Evolutionary conservation across 2,113 vertebrate species (phyloP).

Genomic region (Trichomycterus rosablanca): DNA sequence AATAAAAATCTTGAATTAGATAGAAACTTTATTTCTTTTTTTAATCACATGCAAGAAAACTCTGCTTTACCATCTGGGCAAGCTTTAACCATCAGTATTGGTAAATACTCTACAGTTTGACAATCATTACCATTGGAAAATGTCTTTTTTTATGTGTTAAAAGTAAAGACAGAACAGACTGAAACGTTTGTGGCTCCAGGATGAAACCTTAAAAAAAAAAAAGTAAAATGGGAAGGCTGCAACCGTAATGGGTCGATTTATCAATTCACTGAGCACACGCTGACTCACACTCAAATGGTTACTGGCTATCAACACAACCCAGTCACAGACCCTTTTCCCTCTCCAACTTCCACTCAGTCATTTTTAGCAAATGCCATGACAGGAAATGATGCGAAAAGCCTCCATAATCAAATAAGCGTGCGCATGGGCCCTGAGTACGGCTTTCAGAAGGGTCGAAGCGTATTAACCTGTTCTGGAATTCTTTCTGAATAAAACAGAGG

Average conservation of each 20-base stretch:
- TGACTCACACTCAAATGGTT: not conserved
- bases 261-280: not conserved
- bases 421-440: slow-evolving; percentile 24
- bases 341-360: not conserved
- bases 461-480: slow-evolving; percentile 45
- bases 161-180: too few species aligned
- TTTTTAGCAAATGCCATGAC: slow-evolving; percentile 15
- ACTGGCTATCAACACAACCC: not conserved
- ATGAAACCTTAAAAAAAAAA: too few species aligned
- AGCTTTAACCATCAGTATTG: too few species aligned
- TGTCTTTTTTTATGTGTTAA: too few species aligned
- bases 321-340: not conserved
- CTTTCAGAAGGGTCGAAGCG: slow-evolving; percentile 26
- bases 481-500: slow-evolving; percentile 30
- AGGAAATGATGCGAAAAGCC: slow-evolving; percentile 32
- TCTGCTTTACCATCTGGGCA: too few species aligned
- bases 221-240: not conserved
- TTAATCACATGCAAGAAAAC: too few species aligned
- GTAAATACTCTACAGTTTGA: too few species aligned
- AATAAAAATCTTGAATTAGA: too few species aligned
- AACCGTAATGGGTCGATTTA: not conserved
- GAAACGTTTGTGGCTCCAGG: too few species aligned
- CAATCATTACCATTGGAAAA: too few species aligned
- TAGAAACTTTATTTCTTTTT: too few species aligned
- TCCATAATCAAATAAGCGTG: slow-evolving; percentile 38